Evolutionary conservation across 2,797 vertebrate genomes (phyloP).

Genomic region (Gymnocypris eckloni): DNA sequence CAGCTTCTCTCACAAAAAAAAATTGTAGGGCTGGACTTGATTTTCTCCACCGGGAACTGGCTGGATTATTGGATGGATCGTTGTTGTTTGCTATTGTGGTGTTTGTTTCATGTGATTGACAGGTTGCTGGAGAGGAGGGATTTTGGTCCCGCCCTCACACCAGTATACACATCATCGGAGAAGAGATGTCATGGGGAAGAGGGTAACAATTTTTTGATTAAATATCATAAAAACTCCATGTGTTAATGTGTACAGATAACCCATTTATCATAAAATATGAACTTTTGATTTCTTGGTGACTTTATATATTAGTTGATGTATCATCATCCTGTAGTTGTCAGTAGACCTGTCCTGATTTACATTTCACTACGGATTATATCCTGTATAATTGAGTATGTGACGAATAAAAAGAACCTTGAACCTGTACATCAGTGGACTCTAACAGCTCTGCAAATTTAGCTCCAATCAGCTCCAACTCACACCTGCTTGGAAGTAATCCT

Average conservation of each 20-base stretch:
- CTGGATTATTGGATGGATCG: not conserved
- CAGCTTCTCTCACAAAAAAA: not conserved
- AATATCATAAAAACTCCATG: too few species aligned
- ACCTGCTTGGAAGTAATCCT: too few species aligned
- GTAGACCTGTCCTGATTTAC: too few species aligned
- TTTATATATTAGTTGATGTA: not conserved
- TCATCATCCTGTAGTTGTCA: not conserved
- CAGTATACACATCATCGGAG: not conserved
- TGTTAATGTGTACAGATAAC: not conserved
- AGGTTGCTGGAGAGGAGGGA: not conserved
- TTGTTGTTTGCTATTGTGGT: not conserved
- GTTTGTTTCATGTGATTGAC: not conserved
- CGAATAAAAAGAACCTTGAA: too few species aligned
- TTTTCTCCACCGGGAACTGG: not conserved
- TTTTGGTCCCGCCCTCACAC: not conserved
- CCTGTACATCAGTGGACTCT: too few species aligned
- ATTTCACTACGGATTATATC: too few species aligned
- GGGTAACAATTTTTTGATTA: not conserved
- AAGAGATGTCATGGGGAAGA: not conserved
- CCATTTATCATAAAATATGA: not conserved
- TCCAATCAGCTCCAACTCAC: too few species aligned
- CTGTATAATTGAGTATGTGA: too few species aligned
- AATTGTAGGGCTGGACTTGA: too few species aligned
- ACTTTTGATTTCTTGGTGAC: not conserved
- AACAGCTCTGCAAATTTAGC: too few species aligned